Evolutionary conservation across 23 tunicate species (phyloP), one percentile per base, ranked within the genome.

Genomic region (Phallusia fumigata): DNA sequence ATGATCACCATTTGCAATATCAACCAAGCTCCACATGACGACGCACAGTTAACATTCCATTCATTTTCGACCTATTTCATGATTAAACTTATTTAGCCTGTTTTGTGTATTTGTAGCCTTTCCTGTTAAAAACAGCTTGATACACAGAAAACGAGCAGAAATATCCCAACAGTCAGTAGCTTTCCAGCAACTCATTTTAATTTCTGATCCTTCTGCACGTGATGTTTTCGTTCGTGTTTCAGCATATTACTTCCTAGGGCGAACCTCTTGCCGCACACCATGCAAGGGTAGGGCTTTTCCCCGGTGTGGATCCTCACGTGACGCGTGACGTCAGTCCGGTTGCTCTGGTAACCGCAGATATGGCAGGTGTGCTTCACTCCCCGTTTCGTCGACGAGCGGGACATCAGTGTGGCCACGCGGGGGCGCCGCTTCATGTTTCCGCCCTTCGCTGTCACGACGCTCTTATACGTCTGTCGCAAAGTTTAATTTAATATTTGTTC

Each of bases 271-370:
- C 47, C 47, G 31, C 81, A 78, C 0, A 78, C 34, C 21, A 8
- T 5, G 81, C 81, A 78, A n/a, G 64, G 47, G 74, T 78, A 78
- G 1, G 81, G 81, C 19, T 78, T 78, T 28, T 78, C 81, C 19
- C 81, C 81, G 81, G 81, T 78, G 58, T 78, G 81, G 19, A 36
- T 36, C 19, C 81, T 50, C 58, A 33, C 45, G 81, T 78, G 81
- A 30, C 45, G 40, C 28, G 81, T 78, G 34, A 78, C 81, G 58
- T 78, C 81, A 47, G 81, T 78, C 1, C 40, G 58, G 58, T 35
- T 78, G 81, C 58, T 40, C 31, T 44, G 53, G 58, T 78, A 78
- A 44, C 81, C 81, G 58, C 81, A 78, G 18, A 78, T 78, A 11
- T 78, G 50, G 18, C 81, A 78, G 3, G 58, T 30, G 58, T 78